A percentile compares a stretch with the other conserved stretches of the same genome.
These are phyloP conservation scores for Rostratula benghalensis DNA, from an alignment of 2,113 vertebrate species.

Conservation along the genomic window DNA sequence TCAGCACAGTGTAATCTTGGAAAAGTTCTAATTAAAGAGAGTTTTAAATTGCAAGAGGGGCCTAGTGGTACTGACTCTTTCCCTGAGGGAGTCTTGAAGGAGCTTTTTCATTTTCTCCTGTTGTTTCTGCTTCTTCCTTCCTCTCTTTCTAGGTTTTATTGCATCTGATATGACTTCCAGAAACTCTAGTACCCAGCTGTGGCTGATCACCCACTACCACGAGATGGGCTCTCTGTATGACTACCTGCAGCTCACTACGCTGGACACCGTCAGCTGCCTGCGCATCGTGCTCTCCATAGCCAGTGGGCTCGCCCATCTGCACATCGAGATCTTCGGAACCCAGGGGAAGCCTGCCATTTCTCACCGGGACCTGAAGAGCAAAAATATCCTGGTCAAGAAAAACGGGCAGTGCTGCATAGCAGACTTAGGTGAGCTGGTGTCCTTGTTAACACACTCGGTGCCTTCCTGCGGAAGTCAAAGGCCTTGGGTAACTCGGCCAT, in stretches of 20 bases:
- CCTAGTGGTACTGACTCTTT: fast-evolving
- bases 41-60: background rate
- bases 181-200: conserved; percentile 97
- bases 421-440: conserved; percentile 85
- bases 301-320: conserved; percentile 92
- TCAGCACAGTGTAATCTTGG: fast-evolving
- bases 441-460: fast-evolving
- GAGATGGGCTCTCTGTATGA: conserved; percentile 97
- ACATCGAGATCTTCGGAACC: conserved; percentile 98
- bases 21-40: background rate
- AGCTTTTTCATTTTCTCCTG: background rate
- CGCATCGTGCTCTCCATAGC: conserved; percentile 93
- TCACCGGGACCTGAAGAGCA: conserved; percentile 97
- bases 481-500: background rate
- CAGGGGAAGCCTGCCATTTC: conserved; percentile 97
- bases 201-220: conserved; percentile 98
- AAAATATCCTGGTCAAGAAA: conserved; percentile 96
- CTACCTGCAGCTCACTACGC: conserved; percentile 92
- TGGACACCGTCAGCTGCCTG: conserved; percentile 91
- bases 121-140: background rate
- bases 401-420: conserved; percentile 98
- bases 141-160: conserved; percentile 84
- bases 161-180: conserved; percentile 98
- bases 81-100: background rate
- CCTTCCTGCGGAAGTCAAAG: background rate